Conservation (phyloP, 2,797 vertebrate species). For the Sarcoramphus papa region DNA sequence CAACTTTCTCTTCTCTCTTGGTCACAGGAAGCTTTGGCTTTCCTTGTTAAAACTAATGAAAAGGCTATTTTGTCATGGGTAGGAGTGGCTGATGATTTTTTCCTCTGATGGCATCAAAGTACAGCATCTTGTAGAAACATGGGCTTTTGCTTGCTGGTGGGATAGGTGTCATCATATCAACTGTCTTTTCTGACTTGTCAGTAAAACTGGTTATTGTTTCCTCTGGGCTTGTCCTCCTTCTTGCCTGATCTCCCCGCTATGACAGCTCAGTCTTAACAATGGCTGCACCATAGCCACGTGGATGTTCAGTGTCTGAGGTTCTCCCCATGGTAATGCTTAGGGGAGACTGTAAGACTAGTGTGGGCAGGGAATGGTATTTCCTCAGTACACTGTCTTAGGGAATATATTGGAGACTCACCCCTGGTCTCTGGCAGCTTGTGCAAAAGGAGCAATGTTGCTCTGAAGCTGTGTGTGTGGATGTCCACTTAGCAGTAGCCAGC, state of each 20-base stretch:
- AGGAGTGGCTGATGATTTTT: not conserved
- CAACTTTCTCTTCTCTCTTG: not conserved
- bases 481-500: not conserved
- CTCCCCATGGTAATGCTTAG: not conserved
- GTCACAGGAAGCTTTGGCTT: not conserved
- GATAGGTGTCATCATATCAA: not conserved
- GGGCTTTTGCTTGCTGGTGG: not conserved
- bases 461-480: not conserved
- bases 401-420: accelerated
- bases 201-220: not conserved
- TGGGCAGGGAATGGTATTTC: not conserved
- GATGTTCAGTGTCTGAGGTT: not conserved
- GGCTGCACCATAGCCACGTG: accelerated
- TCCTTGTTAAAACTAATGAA: not conserved
- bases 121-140: not conserved
- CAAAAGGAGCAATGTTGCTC: not conserved
- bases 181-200: not conserved
- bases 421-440: not conserved
- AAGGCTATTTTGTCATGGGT: not conserved
- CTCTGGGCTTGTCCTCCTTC: not conserved
- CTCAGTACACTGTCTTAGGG: not conserved
- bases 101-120: not conserved
- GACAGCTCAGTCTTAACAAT: not conserved
- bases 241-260: not conserved
- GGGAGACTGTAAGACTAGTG: not conserved